phyloP scores from a whole-genome alignment of 2,113 vertebrate genomes.

The Notarius quadriscutis region DNA sequence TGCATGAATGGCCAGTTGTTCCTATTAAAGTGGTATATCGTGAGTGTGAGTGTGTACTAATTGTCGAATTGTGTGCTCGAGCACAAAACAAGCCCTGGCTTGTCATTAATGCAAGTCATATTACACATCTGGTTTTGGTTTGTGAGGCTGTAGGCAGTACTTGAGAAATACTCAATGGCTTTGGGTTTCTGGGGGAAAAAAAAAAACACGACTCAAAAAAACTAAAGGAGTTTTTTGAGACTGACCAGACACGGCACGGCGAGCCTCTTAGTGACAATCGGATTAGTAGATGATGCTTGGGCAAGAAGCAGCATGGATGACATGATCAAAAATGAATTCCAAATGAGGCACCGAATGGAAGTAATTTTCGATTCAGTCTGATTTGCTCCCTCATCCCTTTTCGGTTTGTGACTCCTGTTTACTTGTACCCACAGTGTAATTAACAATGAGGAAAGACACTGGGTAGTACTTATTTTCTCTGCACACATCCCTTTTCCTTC shows the following conservation, averaged over 20 bases:
- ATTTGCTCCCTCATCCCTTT: neutral
- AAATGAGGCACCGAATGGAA: neutral
- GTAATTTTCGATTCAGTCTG: neutral
- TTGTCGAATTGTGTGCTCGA: neutral
- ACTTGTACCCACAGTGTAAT: conserved; percentile 19
- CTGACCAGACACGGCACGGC: conserved; percentile 29
- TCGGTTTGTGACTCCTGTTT: neutral
- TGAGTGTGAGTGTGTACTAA: neutral
- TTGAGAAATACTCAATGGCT: conserved; percentile 37
- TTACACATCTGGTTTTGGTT: conserved; percentile 31
- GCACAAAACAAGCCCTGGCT: conserved; percentile 23
- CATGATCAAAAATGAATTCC: conserved; percentile 15
- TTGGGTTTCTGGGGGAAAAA: neutral
- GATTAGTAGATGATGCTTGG: conserved; percentile 35
- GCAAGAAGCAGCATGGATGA: conserved; percentile 11
- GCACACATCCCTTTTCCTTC: neutral
- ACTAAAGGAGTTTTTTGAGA: conserved; percentile 15
- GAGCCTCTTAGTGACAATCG: conserved; percentile 38
- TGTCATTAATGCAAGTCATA: conserved; percentile 38
- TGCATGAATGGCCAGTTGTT: neutral
- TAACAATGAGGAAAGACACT: neutral
- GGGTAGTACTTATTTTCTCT: neutral
- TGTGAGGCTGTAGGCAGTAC: conserved; percentile 28
- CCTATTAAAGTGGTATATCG: neutral
- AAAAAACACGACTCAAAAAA: neutral